Evolutionary conservation across 2,797 vertebrate genomes (phyloP), one percentile per base, ranked within the genome.

Genomic region (Passerculus sandwichensis): DNA sequence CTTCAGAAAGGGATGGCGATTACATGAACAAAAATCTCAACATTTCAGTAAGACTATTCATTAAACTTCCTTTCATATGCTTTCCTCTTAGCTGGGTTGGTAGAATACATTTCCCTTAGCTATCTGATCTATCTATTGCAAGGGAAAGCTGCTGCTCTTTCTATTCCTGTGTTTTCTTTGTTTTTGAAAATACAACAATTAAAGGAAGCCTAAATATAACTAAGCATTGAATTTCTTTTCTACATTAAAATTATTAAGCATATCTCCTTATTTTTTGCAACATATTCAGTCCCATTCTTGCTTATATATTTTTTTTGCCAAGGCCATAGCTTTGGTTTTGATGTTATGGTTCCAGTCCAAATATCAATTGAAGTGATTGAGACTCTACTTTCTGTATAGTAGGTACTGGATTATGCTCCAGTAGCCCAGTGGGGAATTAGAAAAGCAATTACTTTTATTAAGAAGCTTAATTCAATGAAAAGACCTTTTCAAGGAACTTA

Each of bases 381-480:
- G 19, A 62, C 27, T 84, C 29, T 78, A 11, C 10, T 59, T 91
- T 90, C 75, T 85, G 40, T 80, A 50, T 47, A 74, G 22, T 45
- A 91, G 53, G 9, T 89, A n/a, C n/a, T 72, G 65, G 65, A 59
- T 92, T 59, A 59, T 91, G 75, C 56, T 87, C 38, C 85, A 85
- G 71, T 38, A 85, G 56, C 54, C 53, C 54, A 89, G 25, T 67
- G n/a, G 61, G 27, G 66, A 94, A 93, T 77, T 62, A 77, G 47
- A 80, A 93, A 95, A 85, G 53, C 45, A 89, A 90, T 94, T 89
- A 85, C 23, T 93, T 96, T 93, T 96, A 95, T 95, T 94, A 92
- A 89, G 71, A 94, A 82, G 64, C 42, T 93, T 94, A 85, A 92
- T 89, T 95, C 38, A 87, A 74, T 91, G 57, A 61, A 89, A 95